Evolutionary conservation across 1,140 invertebrate genomes (phyloP), one percentile per base, ranked within the genome.

Genomic region (Pentalonia nigronervosa): DNA sequence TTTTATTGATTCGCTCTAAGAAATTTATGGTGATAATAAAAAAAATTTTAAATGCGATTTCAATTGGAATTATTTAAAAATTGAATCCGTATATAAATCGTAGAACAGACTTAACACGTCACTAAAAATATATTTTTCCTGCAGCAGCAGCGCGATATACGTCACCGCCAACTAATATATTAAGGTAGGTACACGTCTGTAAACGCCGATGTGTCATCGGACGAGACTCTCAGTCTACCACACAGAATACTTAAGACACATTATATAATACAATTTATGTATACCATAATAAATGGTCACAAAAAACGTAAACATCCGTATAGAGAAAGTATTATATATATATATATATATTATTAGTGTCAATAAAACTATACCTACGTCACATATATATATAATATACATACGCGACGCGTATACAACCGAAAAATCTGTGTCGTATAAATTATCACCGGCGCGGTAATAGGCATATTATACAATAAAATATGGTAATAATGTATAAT

Each of bases 391-490:
- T 50, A 88, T 53, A 34, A 21, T 50, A 20, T 23, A 11, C 53
- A 34, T 4, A 50, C 17, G 23, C n/a, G 41, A 41, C 41, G 41
- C 11, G 20, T 9, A n/a, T n/a, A 88, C 25, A 88, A 88, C 47
- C 87, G 20, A 88, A 88, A 88, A 88, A 50, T 88, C 6, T 50
- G 30, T 88, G 48, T 88, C 48, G 87, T 88, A 88, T 88, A 88
- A 88, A 88, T 88, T 50, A 88, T 23, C n/a, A 48, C 48, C 87
- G 30, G 30, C 20, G 21, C n/a, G 8, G 21, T 88, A 88, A 88
- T 53, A 7, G 47, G 17, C 45, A 48, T 48, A n/a, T 48, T 76
- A 76, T 76, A 76, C 60, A n/a, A n/a, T n/a, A 76, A 76, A 76
- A 76, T 76, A n/a, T 76, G n/a, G n/a, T 76, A 76, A 14, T 41